Base-by-base conservation (phyloP, 2,113 vertebrate species). In the Scomber scombrus region DNA sequence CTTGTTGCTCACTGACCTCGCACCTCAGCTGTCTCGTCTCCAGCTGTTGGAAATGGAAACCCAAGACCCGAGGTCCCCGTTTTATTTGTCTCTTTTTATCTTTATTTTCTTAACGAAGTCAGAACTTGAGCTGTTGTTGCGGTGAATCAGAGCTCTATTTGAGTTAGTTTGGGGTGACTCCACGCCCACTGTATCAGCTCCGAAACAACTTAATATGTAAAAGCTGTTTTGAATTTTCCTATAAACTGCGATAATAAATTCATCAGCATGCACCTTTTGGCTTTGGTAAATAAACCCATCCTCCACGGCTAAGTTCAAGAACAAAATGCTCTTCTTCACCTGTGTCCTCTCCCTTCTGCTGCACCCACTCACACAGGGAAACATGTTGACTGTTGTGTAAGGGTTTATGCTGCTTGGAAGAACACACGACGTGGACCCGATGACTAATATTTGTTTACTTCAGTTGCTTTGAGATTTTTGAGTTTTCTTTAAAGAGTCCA, bases 401-500 rank as follows among this genome's bases (percentile, higher is more conserved):
- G 78, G 78, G 43, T 74, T 83, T 58, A 50, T 72, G 72, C 78
- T 75, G 74, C 62, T 60, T 75, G 64, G 64, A 75, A 70, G 76
- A 85, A 78, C 78, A 88, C 85, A 82, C 69, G 4, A 85, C 83
- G 80, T 75, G 63, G 72, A 71, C 75, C 56, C 11, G 51, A 85
- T 94, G 85, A 89, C 81, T 91, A 75, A 85, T 81, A 55, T 85
- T 87, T 92, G 91, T 92, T 90, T 92, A 88, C 84, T 71, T 87
- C 77, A 14, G 79, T 77, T 83, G 81, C 73, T 71, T 84, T 75
- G 71, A 87, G 60, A 71, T 67, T 76, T 83, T 84, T 79, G 77
- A 50, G 76, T 78, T 84, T 88, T 90, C 57, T 72, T 68, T 54
- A 67, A 86, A 88, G 74, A 71, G 73, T 82, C 79, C 71, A 74